Conservation (phyloP, 2,888 invertebrate genomes). For the Ecliptopera silaceata region DNA sequence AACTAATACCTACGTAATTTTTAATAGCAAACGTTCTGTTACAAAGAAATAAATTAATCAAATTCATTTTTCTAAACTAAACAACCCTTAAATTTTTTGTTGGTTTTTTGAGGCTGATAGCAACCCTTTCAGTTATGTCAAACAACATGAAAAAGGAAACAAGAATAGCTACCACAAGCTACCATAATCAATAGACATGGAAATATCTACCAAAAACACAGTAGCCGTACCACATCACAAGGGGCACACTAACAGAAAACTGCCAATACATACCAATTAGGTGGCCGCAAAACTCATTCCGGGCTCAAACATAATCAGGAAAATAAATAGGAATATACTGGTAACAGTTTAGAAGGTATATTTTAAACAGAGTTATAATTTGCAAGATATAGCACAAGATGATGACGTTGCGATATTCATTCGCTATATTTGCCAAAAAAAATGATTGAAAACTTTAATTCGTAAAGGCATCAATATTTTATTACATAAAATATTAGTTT, state of each 20-base stretch:
- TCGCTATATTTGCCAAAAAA: not conserved
- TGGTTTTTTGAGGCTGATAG: too few species aligned
- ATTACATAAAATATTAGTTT: too few species aligned
- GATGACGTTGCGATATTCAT: not conserved
- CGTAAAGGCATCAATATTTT: too few species aligned
- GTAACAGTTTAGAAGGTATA: not conserved
- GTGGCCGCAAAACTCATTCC: slow-evolving; percentile 49
- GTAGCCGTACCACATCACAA: slow-evolving; percentile 6
- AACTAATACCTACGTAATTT: too few species aligned
- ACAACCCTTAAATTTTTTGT: too few species aligned
- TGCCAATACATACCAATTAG: slow-evolving; percentile 60
- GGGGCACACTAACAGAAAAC: slow-evolving; percentile 19
- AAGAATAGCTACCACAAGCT: too few species aligned
- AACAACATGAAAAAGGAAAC: too few species aligned
- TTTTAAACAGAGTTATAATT: slow-evolving; percentile 1
- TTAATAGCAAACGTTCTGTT: too few species aligned
- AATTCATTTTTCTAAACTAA: too few species aligned
- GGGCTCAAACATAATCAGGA: slow-evolving; percentile 62
- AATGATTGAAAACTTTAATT: too few species aligned
- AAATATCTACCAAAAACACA: not conserved
- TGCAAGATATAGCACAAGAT: slow-evolving; percentile 5
- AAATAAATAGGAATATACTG: slow-evolving; percentile 42
- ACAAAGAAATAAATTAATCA: too few species aligned
- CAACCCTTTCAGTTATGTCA: too few species aligned
- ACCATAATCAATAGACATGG: not conserved